Percentiles rank a stretch among this genome's conserved stretches.
Conservation (phyloP, 2,797 vertebrate species). For the Aldrovandia affinis region DNA sequence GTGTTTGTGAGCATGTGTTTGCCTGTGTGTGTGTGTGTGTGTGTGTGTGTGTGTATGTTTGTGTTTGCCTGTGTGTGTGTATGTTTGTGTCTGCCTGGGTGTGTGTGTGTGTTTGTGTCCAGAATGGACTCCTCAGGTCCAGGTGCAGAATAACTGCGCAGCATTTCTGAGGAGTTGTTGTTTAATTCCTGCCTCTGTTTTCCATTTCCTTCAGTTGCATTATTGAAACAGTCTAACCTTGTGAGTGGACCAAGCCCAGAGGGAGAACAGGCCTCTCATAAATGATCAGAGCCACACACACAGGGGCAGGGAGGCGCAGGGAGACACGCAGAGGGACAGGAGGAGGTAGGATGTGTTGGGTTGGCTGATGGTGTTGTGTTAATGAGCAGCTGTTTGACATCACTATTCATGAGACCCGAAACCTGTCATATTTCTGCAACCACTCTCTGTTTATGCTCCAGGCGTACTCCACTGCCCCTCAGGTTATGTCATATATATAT, state of each 20-base stretch:
- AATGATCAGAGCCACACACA: slow-evolving; percentile 44
- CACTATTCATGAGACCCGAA: slow-evolving; percentile 75
- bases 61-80: neutral
- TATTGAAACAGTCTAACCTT: slow-evolving; percentile 44
- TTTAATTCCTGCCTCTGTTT: neutral
- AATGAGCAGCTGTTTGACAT: slow-evolving; percentile 79
- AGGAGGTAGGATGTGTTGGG: neutral
- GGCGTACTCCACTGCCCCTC: too few species aligned
- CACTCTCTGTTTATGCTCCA: too few species aligned
- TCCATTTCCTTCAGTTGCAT: neutral
- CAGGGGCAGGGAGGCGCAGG: slow-evolving; percentile 29
- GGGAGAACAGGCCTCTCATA: slow-evolving; percentile 63
- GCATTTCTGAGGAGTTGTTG: slow-evolving; percentile 6
- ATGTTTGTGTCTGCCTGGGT: neutral
- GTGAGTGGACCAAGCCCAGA: slow-evolving; percentile 55
- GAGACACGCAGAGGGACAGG: neutral
- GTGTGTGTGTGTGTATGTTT: too few species aligned
- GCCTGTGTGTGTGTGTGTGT: neutral
- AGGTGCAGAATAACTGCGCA: slow-evolving; percentile 1
- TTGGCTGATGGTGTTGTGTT: slow-evolving; percentile 55
- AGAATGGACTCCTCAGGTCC: neutral
- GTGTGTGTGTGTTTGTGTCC: neutral
- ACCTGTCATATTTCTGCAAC: too few species aligned
- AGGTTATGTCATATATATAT: too few species aligned
- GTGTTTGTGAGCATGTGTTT: too few species aligned